A percentile compares a stretch with the other conserved stretches of the same genome.
phyloP scores from a whole-genome alignment of 2,888 invertebrate species.

The Deilephila elpenor region DNA sequence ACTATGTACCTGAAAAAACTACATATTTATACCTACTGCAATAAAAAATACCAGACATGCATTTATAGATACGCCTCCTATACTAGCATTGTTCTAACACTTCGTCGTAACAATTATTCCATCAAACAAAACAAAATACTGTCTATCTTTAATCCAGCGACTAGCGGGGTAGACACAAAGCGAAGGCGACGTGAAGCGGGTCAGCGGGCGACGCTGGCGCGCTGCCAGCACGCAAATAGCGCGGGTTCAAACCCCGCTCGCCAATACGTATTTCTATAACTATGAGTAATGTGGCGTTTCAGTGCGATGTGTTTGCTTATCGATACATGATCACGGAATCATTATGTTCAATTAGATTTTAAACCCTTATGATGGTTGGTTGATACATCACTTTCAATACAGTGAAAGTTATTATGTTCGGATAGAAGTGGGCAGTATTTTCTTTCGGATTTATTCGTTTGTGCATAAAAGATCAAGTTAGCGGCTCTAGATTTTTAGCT shows the following conservation, averaged over 20 bases:
- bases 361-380: neutral
- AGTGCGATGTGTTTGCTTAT: constrained; percentile 1
- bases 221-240: constrained; percentile 72
- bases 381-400: neutral
- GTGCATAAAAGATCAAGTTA: too few species aligned
- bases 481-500: too few species aligned
- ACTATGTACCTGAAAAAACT: too few species aligned
- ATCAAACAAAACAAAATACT: neutral
- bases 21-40: too few species aligned
- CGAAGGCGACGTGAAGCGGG: constrained; percentile 60
- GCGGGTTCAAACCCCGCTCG: constrained; percentile 77
- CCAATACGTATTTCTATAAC: constrained; percentile 71
- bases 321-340: neutral
- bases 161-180: constrained; percentile 39
- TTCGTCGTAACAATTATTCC: neutral
- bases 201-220: constrained; percentile 62
- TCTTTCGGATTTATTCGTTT: too few species aligned
- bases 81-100: neutral
- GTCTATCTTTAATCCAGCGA: constrained; percentile 8
- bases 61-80: too few species aligned
- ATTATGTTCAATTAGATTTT: neutral
- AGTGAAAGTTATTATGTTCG: neutral
- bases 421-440: too few species aligned
- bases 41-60: too few species aligned
- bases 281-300: constrained; percentile 60